These are phyloP conservation scores for Brachionus koreanus DNA, from an alignment of 1,140 invertebrate species.

Conservation along the genomic window DNA sequence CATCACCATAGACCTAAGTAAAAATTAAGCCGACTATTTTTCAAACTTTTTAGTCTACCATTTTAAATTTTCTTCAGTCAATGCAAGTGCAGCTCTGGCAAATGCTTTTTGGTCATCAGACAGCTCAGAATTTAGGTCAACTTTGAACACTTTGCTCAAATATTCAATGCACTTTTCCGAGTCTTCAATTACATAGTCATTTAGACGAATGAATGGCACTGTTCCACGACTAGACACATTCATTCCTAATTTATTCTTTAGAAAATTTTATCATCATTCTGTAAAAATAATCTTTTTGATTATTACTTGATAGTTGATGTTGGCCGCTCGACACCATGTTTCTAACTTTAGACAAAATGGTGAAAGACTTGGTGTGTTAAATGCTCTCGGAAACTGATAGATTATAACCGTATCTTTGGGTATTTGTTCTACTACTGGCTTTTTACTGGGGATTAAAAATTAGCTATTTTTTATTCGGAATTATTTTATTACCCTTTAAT, in stretches of 20 bases:
- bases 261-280: not conserved
- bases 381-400: conserved; percentile 31
- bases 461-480: not conserved
- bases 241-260: conserved; percentile 26
- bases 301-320: conserved; percentile 35
- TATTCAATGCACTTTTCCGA: conserved; percentile 43
- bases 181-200: conserved; percentile 25
- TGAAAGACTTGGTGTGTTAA: conserved; percentile 5
- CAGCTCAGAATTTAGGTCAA: conserved; percentile 32
- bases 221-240: not conserved
- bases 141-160: conserved; percentile 38
- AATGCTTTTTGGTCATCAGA: conserved; percentile 9
- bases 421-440: not conserved
- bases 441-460: not conserved
- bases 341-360: conserved; percentile 22
- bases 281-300: not conserved
- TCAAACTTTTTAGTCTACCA: not conserved
- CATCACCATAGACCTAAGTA: not conserved
- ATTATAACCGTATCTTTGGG: conserved; percentile 38
- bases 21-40: not conserved
- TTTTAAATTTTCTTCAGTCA: conserved; percentile 23
- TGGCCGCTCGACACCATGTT: conserved; percentile 35
- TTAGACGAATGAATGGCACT: conserved; percentile 25
- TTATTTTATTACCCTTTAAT: not conserved
- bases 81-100: not conserved